phyloP scores from a whole-genome alignment of 2,797 vertebrate genomes.

The Erithacus rubecula region DNA sequence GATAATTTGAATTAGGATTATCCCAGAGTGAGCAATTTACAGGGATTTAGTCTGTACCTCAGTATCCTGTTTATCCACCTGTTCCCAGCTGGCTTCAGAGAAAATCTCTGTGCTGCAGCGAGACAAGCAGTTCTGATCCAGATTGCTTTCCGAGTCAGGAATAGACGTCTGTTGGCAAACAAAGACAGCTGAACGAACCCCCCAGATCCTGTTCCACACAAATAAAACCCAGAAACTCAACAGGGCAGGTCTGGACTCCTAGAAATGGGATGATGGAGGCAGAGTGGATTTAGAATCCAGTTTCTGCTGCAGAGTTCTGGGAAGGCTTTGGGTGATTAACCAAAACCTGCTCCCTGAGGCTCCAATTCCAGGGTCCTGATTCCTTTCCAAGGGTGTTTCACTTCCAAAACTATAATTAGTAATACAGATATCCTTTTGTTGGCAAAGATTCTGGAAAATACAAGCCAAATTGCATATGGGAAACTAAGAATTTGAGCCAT shows the following conservation, averaged over 20 bases:
- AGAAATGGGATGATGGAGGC: not conserved
- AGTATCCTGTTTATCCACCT: slow-evolving; percentile 97
- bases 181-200: slow-evolving; percentile 79
- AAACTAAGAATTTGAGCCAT: not conserved
- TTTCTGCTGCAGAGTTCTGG: not conserved
- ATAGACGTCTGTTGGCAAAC: slow-evolving; percentile 91
- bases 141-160: slow-evolving; percentile 91
- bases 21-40: slow-evolving; percentile 39
- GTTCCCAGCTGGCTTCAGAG: slow-evolving; percentile 99
- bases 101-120: slow-evolving; percentile 98
- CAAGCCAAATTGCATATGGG: not conserved
- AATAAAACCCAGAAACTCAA: not conserved
- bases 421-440: not conserved
- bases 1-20: not conserved
- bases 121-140: slow-evolving; percentile 96
- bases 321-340: not conserved
- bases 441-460: not conserved
- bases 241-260: not conserved
- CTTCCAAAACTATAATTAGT: not conserved
- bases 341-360: not conserved
- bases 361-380: not conserved
- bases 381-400: not conserved
- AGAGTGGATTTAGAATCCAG: not conserved
- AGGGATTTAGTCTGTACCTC: slow-evolving; percentile 85
- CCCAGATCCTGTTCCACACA: not conserved